phyloP scores from a whole-genome alignment of 2,113 vertebrate species.

The Apteryx owenii region DNA sequence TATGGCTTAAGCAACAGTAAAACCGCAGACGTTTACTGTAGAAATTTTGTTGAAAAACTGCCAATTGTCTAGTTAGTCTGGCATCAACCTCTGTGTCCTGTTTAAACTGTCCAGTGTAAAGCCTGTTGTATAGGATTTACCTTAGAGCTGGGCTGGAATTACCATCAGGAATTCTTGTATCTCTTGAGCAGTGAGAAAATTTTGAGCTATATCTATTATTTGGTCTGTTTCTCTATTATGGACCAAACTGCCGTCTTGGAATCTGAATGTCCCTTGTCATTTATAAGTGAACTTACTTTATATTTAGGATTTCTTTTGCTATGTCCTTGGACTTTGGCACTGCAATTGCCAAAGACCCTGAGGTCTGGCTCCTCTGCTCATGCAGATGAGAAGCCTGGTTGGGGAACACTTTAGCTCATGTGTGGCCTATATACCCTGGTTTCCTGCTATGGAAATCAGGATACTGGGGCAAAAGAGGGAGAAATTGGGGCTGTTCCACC shows the following conservation, averaged over 20 bases:
- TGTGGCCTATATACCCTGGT: neutral
- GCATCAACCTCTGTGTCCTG: neutral
- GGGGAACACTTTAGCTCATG: neutral
- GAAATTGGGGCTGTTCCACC: neutral
- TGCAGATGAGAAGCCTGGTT: neutral
- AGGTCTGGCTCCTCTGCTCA: neutral
- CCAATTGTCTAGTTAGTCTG: neutral
- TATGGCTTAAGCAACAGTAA: conserved; percentile 7
- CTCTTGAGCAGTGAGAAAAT: neutral
- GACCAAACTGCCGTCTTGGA: neutral
- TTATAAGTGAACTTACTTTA: neutral
- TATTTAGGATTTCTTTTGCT: neutral
- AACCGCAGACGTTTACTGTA: neutral
- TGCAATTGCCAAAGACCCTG: neutral
- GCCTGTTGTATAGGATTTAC: neutral
- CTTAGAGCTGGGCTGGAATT: neutral
- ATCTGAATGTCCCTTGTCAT: neutral
- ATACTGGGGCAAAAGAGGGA: neutral
- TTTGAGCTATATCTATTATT: neutral
- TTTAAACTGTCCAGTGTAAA: neutral
- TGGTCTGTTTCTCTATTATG: neutral
- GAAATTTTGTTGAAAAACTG: conserved; percentile 8
- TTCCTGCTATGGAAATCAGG: neutral
- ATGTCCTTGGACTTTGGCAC: neutral
- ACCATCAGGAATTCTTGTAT: neutral